Evolutionary conservation across 2,797 vertebrate genomes (phyloP), one percentile per base, ranked within the genome.

Genomic region (Cichlasoma orientale): DNA sequence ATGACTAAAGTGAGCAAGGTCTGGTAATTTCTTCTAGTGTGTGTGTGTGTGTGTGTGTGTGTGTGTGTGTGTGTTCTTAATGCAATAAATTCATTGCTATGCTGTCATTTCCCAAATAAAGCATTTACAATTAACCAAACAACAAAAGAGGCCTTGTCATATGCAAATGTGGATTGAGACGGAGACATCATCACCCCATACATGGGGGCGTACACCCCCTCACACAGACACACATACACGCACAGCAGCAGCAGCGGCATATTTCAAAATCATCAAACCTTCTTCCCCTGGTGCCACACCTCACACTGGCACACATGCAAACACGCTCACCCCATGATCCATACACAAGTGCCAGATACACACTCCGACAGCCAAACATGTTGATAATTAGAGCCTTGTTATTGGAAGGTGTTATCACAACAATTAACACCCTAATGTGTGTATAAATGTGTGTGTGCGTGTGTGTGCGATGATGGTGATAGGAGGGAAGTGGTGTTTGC

Each of bases 371-470:
- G 93, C 92, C 94, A 95, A 94, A 95, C 94, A 95, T 95, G 95
- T 95, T 94, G 95, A 95, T 96, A 95, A 95, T 95, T 95, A 96
- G 94, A 92, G 92, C 91, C 92, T 92, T 93, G 95, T 95, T 95
- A 94, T 93, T 92, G 93, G 90, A 94, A 95, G 92, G 95, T 96
- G 95, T 94, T 93, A 95, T 95, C 94, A 94, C 94, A 96, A 96
- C 95, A 95, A 96, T 96, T 96, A 96, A 95, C 95, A 95, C 94
- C 94, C 93, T 89, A 89, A 92, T 92, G 90, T 83, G 89, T 92
- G 81, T 79, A 33, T 76, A 71, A 21, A 21, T 57, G 33, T 78
- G 70, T 80, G 72, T 85, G 77, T 52, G 77, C 54, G 75, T 66
- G 41, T 78, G 78, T 31, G 56, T 56, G 38, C n/a, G 79, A 61